These are phyloP conservation scores for Scaptomyza caliginosa DNA, from an alignment of 2,888 invertebrate genomes.

Conservation along the genomic window DNA sequence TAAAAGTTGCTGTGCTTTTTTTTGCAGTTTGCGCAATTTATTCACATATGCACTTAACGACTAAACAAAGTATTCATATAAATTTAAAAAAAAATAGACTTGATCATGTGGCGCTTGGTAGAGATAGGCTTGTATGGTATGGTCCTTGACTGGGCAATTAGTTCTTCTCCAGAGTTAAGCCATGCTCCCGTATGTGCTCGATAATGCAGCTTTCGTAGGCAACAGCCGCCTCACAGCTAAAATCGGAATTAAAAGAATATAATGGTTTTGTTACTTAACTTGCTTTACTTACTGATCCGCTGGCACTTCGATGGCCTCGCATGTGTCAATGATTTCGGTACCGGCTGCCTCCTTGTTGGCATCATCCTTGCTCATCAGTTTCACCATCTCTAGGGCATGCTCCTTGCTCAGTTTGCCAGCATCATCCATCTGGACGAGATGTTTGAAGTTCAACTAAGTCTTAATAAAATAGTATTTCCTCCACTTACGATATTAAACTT, in stretches of 20 bases:
- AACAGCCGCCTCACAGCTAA: conserved; percentile 78
- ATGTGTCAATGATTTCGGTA: conserved; percentile 61
- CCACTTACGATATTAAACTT: conserved; percentile 78
- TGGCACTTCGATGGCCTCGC: conserved; percentile 68
- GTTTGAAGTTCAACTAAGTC: background rate
- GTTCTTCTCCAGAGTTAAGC: conserved; percentile 44
- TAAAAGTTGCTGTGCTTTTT: background rate
- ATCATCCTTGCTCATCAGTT: conserved; percentile 64
- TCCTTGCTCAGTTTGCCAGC: conserved; percentile 78
- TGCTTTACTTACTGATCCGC: conserved; percentile 82
- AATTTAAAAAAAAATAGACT: conserved; percentile 24
- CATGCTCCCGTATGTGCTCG: conserved; percentile 68
- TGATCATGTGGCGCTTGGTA: conserved; percentile 50
- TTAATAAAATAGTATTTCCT: background rate
- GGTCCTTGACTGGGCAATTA: conserved; percentile 2
- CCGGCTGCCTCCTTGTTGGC: conserved; percentile 61
- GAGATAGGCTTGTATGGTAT: conserved; percentile 4
- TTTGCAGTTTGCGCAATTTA: conserved; percentile 52
- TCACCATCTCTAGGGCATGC: conserved; percentile 61
- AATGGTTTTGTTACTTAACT: background rate
- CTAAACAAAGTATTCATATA: conserved; percentile 8
- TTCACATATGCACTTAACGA: conserved; percentile 28
- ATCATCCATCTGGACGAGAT: conserved; percentile 66
- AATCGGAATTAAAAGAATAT: background rate
- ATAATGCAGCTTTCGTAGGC: conserved; percentile 70